Evolutionary conservation across 1,140 invertebrate species (phyloP), one percentile per base, ranked within the genome.

Genomic region (Plodia interpunctella): DNA sequence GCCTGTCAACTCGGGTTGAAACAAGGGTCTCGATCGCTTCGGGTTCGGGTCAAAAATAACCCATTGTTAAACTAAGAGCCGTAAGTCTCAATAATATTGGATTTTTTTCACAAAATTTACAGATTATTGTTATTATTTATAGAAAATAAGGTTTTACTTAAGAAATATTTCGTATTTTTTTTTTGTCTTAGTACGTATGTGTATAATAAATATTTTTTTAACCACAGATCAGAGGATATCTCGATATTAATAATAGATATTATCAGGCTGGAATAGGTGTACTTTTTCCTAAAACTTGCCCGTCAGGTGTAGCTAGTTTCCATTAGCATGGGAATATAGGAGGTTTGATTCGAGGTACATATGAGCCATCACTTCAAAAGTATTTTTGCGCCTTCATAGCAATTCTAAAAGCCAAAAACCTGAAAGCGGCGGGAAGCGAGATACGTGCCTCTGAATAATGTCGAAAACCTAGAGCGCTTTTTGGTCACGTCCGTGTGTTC

Each of bases 401-500:
- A 35, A 35, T 9, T 5, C 32, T 35, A 13, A 35, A 35, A 35
- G 32, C 32, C 32, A 35, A 35, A 35, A 35, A 35, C 4, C 32
- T 25, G 6, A 25, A 25, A 25, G 21, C 6, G 21, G 21, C 32
- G 32, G 32, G 32, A 35, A 35, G 10, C 13, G 9, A 3, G 32
- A 13, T 35, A 35, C 32, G 32, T 35, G 32, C 32, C 32, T 9
- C 8, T 2, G 32, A 35, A 35, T 35, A 25, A 25, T 25, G 6
- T 25, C 21, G 21, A 35, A 35, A 35, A 35, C 10, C 9, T 2
- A 11, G 32, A 35, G 10, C 10, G 8, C 10, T 35, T 13, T 32
- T 35, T 58, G 60, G 55, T 53, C 55, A n/a, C 52, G 61, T 51
- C 53, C 53, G 55, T 55, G 58, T 13, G 32, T 9, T 13, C 32